phyloP scores from a whole-genome alignment of 2,797 vertebrate species.

The Percopsis omiscomaycus region DNA sequence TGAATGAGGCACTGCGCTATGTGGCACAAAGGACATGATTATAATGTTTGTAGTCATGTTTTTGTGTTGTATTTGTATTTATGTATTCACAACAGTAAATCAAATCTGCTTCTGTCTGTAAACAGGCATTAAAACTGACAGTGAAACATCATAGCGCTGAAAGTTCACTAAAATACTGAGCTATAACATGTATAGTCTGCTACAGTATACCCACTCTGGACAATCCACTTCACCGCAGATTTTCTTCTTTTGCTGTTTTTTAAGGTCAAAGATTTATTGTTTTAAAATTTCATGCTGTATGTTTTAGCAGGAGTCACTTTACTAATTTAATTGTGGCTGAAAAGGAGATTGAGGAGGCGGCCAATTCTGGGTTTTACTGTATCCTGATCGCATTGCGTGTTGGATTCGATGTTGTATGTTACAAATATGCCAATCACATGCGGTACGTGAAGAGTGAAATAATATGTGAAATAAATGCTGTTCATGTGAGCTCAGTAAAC shows the following conservation, averaged over 20 bases:
- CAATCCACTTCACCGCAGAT: slow-evolving; percentile 1
- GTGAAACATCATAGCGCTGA: not conserved
- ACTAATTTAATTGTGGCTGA: slow-evolving; percentile 9
- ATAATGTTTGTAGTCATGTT: slow-evolving; percentile 20
- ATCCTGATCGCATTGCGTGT: slow-evolving; percentile 5
- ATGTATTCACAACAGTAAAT: not conserved
- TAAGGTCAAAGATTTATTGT: slow-evolving; percentile 3
- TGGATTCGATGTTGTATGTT: not conserved
- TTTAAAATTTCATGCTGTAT: slow-evolving; percentile 4
- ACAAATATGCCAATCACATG: too few species aligned
- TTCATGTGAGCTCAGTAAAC: too few species aligned
- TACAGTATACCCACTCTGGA: slow-evolving; percentile 27
- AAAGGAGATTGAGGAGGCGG: slow-evolving; percentile 2
- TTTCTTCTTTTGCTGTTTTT: slow-evolving; percentile 2
- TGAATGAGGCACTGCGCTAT: slow-evolving; percentile 57
- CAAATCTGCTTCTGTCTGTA: slow-evolving; percentile 34
- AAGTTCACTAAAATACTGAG: too few species aligned
- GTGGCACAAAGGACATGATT: slow-evolving; percentile 45
- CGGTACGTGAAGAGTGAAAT: too few species aligned
- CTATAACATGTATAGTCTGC: slow-evolving; percentile 17
- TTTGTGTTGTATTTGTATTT: not conserved
- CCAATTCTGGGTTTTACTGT: not conserved
- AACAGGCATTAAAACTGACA: slow-evolving; percentile 8
- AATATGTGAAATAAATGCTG: too few species aligned
- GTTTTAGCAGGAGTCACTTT: slow-evolving; percentile 14